Evolutionary conservation across 2,797 vertebrate genomes (phyloP), one percentile per base, ranked within the genome.

Genomic region (Danio aesculapii): DNA sequence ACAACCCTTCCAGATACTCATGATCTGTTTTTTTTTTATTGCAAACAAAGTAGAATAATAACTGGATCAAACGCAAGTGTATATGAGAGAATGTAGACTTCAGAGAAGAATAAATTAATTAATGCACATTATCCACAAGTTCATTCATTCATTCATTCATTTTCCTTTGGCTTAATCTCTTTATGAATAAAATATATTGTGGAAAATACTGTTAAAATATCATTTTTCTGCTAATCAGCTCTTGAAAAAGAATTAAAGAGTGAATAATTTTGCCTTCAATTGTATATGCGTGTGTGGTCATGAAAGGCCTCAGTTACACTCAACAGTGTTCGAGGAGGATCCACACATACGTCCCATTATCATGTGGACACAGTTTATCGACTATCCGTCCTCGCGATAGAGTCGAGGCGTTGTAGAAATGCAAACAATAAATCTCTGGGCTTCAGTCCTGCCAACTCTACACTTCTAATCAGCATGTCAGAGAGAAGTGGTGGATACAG

Each of bases 311-410:
- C 53, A 8, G 67, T 59, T 53, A 49, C 59, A 67, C 52, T 75
- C n/a, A 17, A 19, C 57, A 39, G 3, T 17, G n/a, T 59, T 14
- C 4, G 10, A 71, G 46, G 46, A 72, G 49, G 58, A 52, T 41
- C 6, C 43, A 30, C 30, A 68, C 50, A n/a, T 9, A 52, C 10
- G 8, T n/a, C 59, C 52, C 69, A 61, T 82, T 46, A 73, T 74
- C 46, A 8, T 64, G 57, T 71, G 52, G 66, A 84, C 43, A 58
- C 50, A 41, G 41, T 50, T 69, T 83, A 83, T 83, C 53, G 77
- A 83, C 83, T 66, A 81, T 69, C 81, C 74, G 77, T 77, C 77
- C 30, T 4, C 57, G 16, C 41, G 70, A 63, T 52, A 58, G 41
- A 58, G 50, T 74, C 69, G 16, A 64, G 50, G 30, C 30, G 47